These are phyloP conservation scores for Chelon auratus DNA, from an alignment of 2,797 vertebrate species.

Conservation along the genomic window DNA sequence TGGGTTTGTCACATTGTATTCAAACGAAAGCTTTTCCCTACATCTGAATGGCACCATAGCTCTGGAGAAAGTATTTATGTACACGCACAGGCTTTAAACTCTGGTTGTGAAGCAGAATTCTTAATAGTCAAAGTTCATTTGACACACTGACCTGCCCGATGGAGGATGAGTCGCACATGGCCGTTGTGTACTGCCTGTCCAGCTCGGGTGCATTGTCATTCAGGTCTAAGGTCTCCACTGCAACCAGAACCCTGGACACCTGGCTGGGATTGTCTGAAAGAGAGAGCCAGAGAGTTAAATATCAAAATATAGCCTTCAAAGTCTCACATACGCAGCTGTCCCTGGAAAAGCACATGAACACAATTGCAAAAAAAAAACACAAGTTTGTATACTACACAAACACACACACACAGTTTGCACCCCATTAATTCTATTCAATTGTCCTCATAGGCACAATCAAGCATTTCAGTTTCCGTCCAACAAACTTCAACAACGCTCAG, in stretches of 20 bases:
- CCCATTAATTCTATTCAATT: slow-evolving; percentile 48
- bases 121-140: neutral
- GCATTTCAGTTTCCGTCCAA: slow-evolving; percentile 55
- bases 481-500: slow-evolving; percentile 58
- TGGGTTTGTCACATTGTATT: slow-evolving; percentile 14
- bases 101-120: neutral
- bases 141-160: slow-evolving; percentile 87
- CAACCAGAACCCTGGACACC: slow-evolving; percentile 88
- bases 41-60: slow-evolving; percentile 2
- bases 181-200: slow-evolving; percentile 88
- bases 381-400: neutral
- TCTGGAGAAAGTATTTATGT: neutral
- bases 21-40: slow-evolving; percentile 18
- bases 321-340: neutral
- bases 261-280: slow-evolving; percentile 90
- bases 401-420: slow-evolving; percentile 5
- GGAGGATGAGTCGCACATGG: slow-evolving; percentile 89
- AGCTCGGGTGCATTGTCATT: slow-evolving; percentile 93
- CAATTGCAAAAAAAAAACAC: slow-evolving; percentile 4
- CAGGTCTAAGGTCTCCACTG: slow-evolving; percentile 90
- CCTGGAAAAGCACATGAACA: slow-evolving; percentile 20
- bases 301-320: slow-evolving; percentile 35
- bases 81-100: slow-evolving; percentile 1
- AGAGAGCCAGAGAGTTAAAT: slow-evolving; percentile 41
- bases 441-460: slow-evolving; percentile 49